These are phyloP conservation scores for Artibeus lituratus DNA, from an alignment of 2,797 vertebrate genomes.

Conservation along the genomic window DNA sequence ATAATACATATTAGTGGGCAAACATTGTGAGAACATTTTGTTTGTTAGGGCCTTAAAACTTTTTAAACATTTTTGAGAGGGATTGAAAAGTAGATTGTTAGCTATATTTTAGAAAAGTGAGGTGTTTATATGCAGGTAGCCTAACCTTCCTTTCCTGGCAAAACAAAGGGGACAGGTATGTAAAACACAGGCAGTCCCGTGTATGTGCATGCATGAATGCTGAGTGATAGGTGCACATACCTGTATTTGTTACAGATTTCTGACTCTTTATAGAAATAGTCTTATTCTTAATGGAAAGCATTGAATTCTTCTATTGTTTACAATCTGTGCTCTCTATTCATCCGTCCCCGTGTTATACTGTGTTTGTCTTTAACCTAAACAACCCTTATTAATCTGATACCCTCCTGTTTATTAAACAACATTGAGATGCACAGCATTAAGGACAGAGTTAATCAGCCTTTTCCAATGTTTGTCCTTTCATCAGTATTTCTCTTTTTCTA, in stretches of 20 bases:
- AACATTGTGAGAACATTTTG: background rate
- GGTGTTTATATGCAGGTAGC: background rate
- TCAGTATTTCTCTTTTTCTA: background rate
- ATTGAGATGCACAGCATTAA: background rate
- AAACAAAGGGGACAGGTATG: background rate
- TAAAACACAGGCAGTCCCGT: background rate
- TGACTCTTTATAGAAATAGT: background rate
- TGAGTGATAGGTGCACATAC: background rate
- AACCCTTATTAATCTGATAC: background rate
- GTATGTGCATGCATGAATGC: background rate
- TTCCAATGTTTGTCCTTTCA: slow-evolving; percentile 5
- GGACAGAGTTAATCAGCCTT: background rate
- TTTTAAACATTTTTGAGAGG: background rate
- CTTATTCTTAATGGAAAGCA: background rate
- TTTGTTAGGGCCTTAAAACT: slow-evolving; percentile 22
- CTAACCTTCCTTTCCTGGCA: background rate
- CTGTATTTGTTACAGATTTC: background rate
- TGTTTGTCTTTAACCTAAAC: slow-evolving; percentile 18
- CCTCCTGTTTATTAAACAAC: slow-evolving; percentile 29
- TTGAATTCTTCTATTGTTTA: background rate
- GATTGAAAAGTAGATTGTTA: background rate
- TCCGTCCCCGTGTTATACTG: background rate
- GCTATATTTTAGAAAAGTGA: background rate
- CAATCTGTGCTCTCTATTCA: background rate
- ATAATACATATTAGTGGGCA: background rate